Evolutionary conservation across 1,140 invertebrate species (phyloP).

Genomic region (Cyrtorhinus lividipennis): DNA sequence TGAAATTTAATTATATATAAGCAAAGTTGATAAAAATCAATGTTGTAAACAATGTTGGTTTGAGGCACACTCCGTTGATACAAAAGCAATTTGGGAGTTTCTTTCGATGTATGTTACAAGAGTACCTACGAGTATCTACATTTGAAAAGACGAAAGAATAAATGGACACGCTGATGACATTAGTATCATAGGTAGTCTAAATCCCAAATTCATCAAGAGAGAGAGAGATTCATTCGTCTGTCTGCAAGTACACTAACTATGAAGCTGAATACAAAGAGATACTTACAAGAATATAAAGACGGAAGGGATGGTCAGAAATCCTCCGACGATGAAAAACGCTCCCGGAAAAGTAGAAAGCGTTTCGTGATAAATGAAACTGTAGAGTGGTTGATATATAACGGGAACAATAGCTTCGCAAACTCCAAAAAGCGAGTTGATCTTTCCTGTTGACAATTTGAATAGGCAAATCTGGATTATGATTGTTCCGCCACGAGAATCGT

Average conservation of each 20-base stretch:
- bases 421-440: constrained; percentile 66
- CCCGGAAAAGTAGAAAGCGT: constrained; percentile 58
- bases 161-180: too few species aligned
- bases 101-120: background rate
- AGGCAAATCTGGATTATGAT: constrained; percentile 26
- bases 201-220: too few species aligned
- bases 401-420: constrained; percentile 66
- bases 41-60: background rate
- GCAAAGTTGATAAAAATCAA: background rate
- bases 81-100: background rate
- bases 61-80: background rate
- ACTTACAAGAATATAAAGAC: constrained; percentile 64
- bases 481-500: too few species aligned
- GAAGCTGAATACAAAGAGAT: too few species aligned
- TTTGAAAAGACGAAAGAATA: too few species aligned
- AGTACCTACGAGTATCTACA: background rate
- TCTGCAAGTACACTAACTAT: too few species aligned
- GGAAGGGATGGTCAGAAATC: constrained; percentile 53
- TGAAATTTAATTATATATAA: too few species aligned
- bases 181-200: too few species aligned
- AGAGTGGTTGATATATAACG: constrained; percentile 62
- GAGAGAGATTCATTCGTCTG: too few species aligned
- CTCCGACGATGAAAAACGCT: constrained; percentile 61
- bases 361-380: constrained; percentile 52
- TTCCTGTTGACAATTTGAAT: constrained; percentile 40